Evolutionary conservation across 1,140 invertebrate species (phyloP).

Genomic region (Pantala flavescens): DNA sequence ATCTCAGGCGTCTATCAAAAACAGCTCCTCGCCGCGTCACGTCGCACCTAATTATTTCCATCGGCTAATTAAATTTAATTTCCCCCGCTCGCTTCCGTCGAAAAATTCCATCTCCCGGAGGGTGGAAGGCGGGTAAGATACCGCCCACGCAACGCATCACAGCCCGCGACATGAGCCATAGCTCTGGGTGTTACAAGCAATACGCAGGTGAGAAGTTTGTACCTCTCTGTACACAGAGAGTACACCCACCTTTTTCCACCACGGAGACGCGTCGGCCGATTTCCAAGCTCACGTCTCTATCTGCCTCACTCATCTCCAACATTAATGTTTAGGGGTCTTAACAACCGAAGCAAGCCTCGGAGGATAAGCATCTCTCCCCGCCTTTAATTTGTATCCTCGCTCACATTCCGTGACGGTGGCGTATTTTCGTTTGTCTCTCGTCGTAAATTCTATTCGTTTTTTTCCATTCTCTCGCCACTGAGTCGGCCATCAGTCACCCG

Average conservation of each 20-base stretch:
- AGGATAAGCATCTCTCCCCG: background rate
- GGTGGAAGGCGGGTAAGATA: too few species aligned
- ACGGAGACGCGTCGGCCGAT: background rate
- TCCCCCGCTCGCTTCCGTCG: too few species aligned
- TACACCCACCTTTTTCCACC: background rate
- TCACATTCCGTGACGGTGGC: background rate
- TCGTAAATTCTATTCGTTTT: background rate
- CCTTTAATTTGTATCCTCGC: background rate
- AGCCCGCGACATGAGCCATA: too few species aligned
- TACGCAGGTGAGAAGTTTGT: too few species aligned
- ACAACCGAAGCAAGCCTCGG: background rate
- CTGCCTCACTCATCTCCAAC: background rate
- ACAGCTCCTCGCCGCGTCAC: too few species aligned
- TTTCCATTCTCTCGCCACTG: background rate
- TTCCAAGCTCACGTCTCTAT: background rate
- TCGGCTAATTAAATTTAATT: too few species aligned
- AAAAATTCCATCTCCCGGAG: too few species aligned
- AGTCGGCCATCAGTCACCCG: background rate
- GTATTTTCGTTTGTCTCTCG: background rate
- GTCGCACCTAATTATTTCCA: too few species aligned
- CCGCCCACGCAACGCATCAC: too few species aligned
- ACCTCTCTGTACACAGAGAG: too few species aligned
- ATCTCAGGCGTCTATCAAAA: too few species aligned
- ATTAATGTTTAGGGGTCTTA: slow-evolving; percentile 4
- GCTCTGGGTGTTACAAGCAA: too few species aligned